These are phyloP conservation scores for Helogale parvula DNA, from an alignment of 2,113 vertebrate species.

Conservation along the genomic window DNA sequence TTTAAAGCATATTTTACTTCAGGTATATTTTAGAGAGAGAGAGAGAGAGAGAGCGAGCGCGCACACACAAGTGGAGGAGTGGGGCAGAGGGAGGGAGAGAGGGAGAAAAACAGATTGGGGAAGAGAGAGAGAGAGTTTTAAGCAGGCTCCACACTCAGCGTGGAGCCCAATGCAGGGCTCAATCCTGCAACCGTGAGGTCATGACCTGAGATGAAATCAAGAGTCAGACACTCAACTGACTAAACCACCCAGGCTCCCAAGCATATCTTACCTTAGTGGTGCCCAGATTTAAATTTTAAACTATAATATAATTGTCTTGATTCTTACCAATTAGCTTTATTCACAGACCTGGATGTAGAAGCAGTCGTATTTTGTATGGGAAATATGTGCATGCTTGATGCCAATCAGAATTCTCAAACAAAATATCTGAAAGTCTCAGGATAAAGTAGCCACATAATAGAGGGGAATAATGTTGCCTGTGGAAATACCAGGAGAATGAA, in stretches of 20 bases:
- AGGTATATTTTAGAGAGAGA: no score
- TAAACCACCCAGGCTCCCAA: no score
- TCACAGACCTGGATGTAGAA: not conserved
- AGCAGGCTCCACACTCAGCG: no score
- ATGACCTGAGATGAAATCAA: no score
- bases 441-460: not conserved
- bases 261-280: not conserved
- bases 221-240: no score
- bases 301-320: not conserved
- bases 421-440: not conserved
- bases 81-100: no score
- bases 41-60: no score
- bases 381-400: not conserved
- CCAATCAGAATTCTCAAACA: not conserved
- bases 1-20: slow-evolving; percentile 5
- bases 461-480: not conserved
- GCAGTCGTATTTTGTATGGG: not conserved
- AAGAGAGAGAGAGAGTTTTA: no score
- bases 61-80: no score
- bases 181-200: no score
- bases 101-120: no score
- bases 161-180: no score
- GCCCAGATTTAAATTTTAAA: not conserved
- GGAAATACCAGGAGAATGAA: not conserved
- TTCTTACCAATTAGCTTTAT: not conserved